Base-by-base conservation (phyloP, 2,888 invertebrate species). In the Ormyrus labotus region DNA sequence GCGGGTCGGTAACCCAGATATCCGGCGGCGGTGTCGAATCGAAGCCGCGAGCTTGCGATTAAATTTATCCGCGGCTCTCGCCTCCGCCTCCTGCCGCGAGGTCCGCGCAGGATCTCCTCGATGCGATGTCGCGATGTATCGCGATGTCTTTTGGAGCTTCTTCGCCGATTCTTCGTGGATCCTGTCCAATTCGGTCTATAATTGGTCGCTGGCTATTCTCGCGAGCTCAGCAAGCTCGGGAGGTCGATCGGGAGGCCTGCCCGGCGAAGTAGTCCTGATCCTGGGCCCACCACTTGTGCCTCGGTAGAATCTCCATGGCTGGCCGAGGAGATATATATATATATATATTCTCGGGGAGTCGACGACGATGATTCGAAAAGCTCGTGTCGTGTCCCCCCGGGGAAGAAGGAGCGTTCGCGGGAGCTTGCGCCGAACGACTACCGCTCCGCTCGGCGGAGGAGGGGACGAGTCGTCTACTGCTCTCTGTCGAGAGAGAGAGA, bases 1-100 rank as follows among this genome's bases (percentile, higher is more conserved):
- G 19, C 19, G 19, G 19, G 82, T 85, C 83, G 84, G 85, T 86
- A 87, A 86, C 85, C 83, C 86, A 84, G 87, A 86, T 86, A 86
- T 86, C 83, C 84, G 84, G 3, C 10, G 53, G 53, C 34, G 34
- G 34, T 34, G 64, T 45, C 63, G 13, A 9, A 55, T 11, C 6
- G n/a, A 19, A 3, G 53, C 45, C 5, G 4, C 53, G 5, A 48
- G 64, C 64, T 72, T 61, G 55, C 34, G 57, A 73, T 73, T 73
- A 73, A 73, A 73, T 73, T 73, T 73, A 73, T 73, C 73, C 48
- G 45, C 60, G 5, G 11, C 5, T 45, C 10, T 48, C 63, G 47
- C 65, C 53, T 72, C 74, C 80, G n/a, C 77, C 82, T 67, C 60
- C 81, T 11, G 55, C 19, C 68, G 6, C 58, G 58, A 7, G 1